A percentile compares a stretch with the other conserved stretches of the same genome.
phyloP scores from a whole-genome alignment of 2,888 invertebrate genomes.

The Electrophaes corylata region DNA sequence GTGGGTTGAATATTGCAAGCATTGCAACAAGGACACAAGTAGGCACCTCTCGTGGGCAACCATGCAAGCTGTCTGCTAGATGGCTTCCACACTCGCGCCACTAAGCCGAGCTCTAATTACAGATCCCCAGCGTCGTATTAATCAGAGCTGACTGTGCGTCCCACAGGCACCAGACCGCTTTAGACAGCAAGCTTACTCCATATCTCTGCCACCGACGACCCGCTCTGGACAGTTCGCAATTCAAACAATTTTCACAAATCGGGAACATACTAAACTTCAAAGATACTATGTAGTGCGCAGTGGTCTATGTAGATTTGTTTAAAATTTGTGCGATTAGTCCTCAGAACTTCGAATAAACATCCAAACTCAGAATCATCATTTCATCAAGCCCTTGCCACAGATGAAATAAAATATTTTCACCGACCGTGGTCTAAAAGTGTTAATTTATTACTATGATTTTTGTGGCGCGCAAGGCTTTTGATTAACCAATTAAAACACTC shows the following conservation, averaged over 20 bases:
- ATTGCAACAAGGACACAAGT: background rate
- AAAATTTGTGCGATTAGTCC: too few species aligned
- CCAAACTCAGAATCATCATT: too few species aligned
- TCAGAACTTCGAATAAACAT: too few species aligned
- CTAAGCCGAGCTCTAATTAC: constrained; percentile 34
- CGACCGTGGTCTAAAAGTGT: too few species aligned
- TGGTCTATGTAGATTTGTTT: too few species aligned
- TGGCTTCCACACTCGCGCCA: constrained; percentile 19
- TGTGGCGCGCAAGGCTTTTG: too few species aligned
- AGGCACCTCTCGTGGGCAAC: background rate
- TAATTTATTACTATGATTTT: too few species aligned
- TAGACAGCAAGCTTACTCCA: constrained; percentile 2
- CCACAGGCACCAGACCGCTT: constrained; percentile 8
- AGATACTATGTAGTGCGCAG: too few species aligned
- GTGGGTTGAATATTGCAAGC: background rate
- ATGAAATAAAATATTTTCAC: too few species aligned
- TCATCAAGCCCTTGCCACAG: too few species aligned
- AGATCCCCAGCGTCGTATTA: constrained; percentile 36
- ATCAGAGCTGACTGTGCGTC: constrained; percentile 34
- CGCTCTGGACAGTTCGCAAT: background rate
- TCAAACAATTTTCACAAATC: background rate
- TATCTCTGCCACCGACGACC: background rate
- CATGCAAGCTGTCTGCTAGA: constrained; percentile 1
- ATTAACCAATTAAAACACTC: too few species aligned
- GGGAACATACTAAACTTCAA: too few species aligned